These are phyloP conservation scores for Pomatostomus ruficeps DNA, from an alignment of 2,113 vertebrate genomes.

Conservation along the genomic window DNA sequence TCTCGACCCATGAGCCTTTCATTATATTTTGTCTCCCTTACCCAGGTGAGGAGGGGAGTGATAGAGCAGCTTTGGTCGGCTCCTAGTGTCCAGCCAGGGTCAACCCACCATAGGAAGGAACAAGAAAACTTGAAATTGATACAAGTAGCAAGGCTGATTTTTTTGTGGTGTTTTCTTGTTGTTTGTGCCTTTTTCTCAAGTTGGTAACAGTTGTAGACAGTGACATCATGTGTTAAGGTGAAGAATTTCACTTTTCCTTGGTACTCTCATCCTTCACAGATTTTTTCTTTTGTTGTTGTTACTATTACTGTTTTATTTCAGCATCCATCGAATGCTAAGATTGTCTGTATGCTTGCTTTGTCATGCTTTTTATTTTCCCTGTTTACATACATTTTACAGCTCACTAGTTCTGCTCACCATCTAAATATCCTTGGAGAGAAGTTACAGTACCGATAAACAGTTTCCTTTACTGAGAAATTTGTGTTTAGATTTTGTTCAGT, in stretches of 20 bases:
- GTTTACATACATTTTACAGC: not conserved
- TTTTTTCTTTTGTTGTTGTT: not conserved
- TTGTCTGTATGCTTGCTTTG: not conserved
- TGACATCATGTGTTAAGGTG: conserved; percentile 6
- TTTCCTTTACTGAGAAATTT: not conserved
- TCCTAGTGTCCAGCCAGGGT: not conserved
- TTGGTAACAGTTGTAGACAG: not conserved
- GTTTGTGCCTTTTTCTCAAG: not conserved
- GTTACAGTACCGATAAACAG: not conserved
- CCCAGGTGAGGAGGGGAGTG: not conserved
- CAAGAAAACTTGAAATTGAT: not conserved
- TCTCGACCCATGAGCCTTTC: not conserved
- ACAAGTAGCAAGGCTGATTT: not conserved
- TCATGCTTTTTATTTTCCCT: not conserved
- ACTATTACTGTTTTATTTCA: not conserved
- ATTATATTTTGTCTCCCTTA: not conserved
- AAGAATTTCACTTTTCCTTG: not conserved
- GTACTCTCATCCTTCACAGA: not conserved
- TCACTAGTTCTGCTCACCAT: not conserved
- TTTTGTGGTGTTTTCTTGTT: not conserved
- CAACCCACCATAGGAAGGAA: not conserved
- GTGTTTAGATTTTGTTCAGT: not conserved
- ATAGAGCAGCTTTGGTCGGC: not conserved
- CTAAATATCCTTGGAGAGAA: not conserved
- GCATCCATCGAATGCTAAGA: not conserved